Percentiles rank a stretch among this genome's conserved stretches.
These are phyloP conservation scores for Mormyrus iriodes DNA, from an alignment of 2,113 vertebrate species.

Conservation along the genomic window DNA sequence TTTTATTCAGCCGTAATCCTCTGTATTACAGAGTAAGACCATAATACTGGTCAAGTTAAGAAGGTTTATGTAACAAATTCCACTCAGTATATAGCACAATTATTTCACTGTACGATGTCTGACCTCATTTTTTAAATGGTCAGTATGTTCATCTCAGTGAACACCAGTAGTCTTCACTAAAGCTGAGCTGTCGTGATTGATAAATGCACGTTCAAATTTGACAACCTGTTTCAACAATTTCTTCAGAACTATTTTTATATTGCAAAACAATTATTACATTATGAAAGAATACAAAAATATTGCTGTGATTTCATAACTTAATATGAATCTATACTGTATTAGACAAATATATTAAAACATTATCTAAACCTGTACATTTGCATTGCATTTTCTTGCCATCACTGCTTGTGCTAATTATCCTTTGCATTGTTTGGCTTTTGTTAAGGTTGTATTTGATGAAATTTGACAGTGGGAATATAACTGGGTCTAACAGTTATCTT, in stretches of 20 bases:
- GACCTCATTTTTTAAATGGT: neutral
- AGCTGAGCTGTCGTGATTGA: neutral
- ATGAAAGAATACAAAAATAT: neutral
- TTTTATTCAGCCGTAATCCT: neutral
- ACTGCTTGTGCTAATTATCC: neutral
- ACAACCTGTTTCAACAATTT: neutral
- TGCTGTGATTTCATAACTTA: neutral
- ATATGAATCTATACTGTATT: neutral
- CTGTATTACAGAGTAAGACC: neutral
- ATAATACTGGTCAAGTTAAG: neutral
- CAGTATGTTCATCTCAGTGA: neutral
- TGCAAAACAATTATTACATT: neutral
- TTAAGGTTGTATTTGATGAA: neutral
- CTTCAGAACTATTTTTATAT: neutral
- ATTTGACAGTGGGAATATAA: neutral
- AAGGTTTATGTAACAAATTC: slow-evolving; percentile 2
- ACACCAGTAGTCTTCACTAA: neutral
- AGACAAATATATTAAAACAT: neutral
- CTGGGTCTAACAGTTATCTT: neutral
- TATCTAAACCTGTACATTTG: neutral
- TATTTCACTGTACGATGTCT: neutral
- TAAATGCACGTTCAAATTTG: neutral
- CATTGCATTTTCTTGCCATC: neutral
- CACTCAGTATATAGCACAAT: neutral
- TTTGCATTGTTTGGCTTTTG: neutral